These are phyloP conservation scores for Atta colombica DNA, from an alignment of 1,140 invertebrate genomes.

Conservation along the genomic window DNA sequence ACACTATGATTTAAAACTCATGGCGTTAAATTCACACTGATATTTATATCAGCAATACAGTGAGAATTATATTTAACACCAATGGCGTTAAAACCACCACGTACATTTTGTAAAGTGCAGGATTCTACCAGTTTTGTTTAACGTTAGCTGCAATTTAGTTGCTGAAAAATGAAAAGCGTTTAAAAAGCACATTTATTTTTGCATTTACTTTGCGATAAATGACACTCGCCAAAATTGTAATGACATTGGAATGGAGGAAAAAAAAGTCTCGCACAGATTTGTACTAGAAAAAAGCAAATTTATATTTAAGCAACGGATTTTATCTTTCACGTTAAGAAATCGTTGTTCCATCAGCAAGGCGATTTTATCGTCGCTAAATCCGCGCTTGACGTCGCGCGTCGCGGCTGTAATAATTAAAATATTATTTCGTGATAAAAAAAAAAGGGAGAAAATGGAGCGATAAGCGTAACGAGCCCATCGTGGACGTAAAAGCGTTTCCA, in stretches of 20 bases:
- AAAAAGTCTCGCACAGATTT: constrained; percentile 16
- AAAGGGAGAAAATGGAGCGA: constrained; percentile 44
- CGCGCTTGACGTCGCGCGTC: constrained; percentile 24
- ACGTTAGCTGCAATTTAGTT: constrained; percentile 19
- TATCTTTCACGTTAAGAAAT: constrained; percentile 30
- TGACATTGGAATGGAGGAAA: background rate
- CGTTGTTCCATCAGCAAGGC: background rate
- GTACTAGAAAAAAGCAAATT: background rate
- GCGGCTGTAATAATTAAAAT: constrained; percentile 39
- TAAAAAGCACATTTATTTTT: background rate
- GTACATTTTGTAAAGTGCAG: background rate
- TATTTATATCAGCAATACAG: no score
- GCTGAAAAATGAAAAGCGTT: constrained; percentile 2
- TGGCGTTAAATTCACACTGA: no score
- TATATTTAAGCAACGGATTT: background rate
- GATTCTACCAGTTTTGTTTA: background rate
- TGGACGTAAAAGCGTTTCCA: constrained; percentile 72
- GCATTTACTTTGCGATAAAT: background rate
- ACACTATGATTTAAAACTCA: no score
- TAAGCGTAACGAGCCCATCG: constrained; percentile 28
- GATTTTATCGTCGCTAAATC: constrained; percentile 39
- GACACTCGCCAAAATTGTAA: background rate
- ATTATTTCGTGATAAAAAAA: constrained; percentile 70
- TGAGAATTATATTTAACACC: no score
- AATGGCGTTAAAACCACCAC: no score